Percentiles rank a stretch among this genome's conserved stretches.
Evolutionary conservation across 2,797 vertebrate species (phyloP).

Genomic region (Apodemus agrarius): DNA sequence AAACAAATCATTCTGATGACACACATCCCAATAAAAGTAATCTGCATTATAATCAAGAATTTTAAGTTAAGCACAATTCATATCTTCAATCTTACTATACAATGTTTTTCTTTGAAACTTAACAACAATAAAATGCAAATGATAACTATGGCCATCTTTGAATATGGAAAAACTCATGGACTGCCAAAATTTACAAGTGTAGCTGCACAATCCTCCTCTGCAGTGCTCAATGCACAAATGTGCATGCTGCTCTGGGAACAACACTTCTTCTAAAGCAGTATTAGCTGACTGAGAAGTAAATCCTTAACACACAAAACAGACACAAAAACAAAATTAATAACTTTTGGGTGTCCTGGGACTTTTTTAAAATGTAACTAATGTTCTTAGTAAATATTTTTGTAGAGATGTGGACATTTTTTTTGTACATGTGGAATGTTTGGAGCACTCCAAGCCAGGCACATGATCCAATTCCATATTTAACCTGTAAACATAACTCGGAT

Average conservation of each 20-base stretch:
- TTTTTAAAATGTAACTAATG: neutral
- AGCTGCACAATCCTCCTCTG: neutral
- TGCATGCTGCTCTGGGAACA: neutral
- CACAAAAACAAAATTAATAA: neutral
- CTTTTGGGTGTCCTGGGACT: neutral
- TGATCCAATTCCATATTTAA: neutral
- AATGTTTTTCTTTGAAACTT: constrained; percentile 45
- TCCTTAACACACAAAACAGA: neutral
- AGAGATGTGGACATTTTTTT: neutral
- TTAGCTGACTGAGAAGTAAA: neutral
- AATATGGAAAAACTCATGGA: constrained; percentile 5
- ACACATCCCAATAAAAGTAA: constrained; percentile 31
- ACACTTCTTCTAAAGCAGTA: neutral
- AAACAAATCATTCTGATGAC: neutral
- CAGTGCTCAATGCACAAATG: neutral
- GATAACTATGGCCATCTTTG: neutral
- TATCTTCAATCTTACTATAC: neutral
- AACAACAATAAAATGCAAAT: neutral
- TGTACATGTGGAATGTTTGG: neutral
- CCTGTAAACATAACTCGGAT: neutral
- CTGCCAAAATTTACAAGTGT: neutral
- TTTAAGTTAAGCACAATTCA: neutral
- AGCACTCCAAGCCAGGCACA: neutral
- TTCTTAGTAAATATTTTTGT: neutral
- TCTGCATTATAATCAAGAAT: neutral